Evolutionary conservation across 2,888 invertebrate genomes (phyloP).

Genomic region (Lasioglossum vierecki): DNA sequence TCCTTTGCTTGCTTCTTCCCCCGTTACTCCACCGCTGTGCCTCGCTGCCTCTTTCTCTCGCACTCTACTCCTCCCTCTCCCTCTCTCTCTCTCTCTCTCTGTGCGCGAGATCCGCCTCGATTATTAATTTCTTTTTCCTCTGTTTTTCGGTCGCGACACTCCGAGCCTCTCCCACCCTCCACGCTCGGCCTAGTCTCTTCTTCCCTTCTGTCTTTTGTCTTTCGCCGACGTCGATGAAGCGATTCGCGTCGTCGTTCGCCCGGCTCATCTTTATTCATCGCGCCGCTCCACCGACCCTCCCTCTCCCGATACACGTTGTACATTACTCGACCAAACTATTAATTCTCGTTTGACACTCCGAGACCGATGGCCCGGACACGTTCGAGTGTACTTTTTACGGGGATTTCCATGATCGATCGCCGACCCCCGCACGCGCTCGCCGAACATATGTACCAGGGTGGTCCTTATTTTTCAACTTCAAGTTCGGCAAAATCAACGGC

Average conservation of each 20-base stretch:
- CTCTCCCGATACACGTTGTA: constrained; percentile 61
- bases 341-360: constrained; percentile 72
- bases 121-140: constrained; percentile 67
- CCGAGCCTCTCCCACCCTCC: neutral
- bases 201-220: constrained; percentile 44
- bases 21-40: neutral
- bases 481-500: neutral
- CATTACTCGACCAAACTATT: constrained; percentile 66
- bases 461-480: neutral
- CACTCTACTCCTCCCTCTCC: neutral
- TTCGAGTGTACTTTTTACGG: constrained; percentile 58
- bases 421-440: constrained; percentile 15
- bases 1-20: neutral
- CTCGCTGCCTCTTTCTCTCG: neutral
- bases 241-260: constrained; percentile 50
- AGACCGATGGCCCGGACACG: constrained; percentile 66
- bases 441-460: constrained; percentile 61
- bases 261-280: constrained; percentile 73
- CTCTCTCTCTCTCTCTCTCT: neutral
- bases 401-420: constrained; percentile 70
- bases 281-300: constrained; percentile 26
- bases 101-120: constrained; percentile 44
- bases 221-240: constrained; percentile 63
- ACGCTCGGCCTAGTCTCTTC: neutral
- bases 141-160: constrained; percentile 12